Evolutionary conservation across 2,113 vertebrate genomes (phyloP).

Genomic region (Brienomyrus longianalis): DNA sequence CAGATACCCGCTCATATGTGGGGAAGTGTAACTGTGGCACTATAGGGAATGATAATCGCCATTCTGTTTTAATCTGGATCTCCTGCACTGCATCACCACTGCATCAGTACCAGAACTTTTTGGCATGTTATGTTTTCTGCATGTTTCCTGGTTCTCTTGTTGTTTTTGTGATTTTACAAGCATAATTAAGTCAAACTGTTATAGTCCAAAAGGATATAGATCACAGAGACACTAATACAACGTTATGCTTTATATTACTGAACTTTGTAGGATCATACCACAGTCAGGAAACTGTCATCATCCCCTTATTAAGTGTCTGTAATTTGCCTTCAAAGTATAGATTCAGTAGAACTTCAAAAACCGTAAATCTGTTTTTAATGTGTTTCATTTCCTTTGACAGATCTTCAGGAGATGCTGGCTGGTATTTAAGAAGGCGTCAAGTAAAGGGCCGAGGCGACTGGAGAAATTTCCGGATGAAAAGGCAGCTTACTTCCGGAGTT

Average conservation of each 20-base stretch:
- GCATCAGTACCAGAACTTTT: not conserved
- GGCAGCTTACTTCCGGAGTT: constrained; percentile 94
- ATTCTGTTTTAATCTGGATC: not conserved
- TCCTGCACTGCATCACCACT: not conserved
- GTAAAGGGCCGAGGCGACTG: constrained; percentile 90
- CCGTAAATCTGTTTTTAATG: not conserved
- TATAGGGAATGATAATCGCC: not conserved
- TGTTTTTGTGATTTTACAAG: not conserved
- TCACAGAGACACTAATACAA: not conserved
- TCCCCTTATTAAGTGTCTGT: not conserved
- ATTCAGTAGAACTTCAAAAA: not conserved
- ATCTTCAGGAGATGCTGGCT: constrained; percentile 96
- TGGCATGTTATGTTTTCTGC: not conserved
- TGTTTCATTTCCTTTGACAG: constrained; percentile 51
- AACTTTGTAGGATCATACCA: not conserved
- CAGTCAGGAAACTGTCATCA: not conserved
- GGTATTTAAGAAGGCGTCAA: constrained; percentile 97
- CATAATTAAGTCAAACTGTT: not conserved
- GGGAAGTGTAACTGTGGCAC: not conserved
- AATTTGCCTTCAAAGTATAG: not conserved
- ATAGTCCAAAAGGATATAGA: not conserved
- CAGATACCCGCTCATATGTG: not conserved
- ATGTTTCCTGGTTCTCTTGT: not conserved
- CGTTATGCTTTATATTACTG: not conserved
- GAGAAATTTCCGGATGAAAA: constrained; percentile 99